Evolutionary conservation across 1,140 invertebrate species (phyloP).

Genomic region (Oscheius sp.): DNA sequence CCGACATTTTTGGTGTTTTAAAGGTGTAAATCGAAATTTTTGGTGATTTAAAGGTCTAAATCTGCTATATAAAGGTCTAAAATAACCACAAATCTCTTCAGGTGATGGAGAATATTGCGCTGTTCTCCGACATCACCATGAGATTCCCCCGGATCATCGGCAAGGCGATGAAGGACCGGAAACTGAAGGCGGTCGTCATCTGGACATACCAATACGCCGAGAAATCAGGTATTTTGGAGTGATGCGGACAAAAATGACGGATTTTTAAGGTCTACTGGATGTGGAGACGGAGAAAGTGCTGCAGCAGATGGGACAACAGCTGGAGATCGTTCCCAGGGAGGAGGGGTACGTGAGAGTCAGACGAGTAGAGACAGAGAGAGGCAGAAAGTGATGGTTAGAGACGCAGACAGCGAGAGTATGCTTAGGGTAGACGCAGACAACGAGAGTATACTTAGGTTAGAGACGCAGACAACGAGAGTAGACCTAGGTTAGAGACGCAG

Average conservation of each 20-base stretch:
- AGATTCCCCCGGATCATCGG: conserved; percentile 14
- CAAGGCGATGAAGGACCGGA: conserved; percentile 25
- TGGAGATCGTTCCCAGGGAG: conserved; percentile 12
- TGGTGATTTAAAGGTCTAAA: background rate
- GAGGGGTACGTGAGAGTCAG: background rate
- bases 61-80: background rate
- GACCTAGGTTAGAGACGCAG: too few relatives aligned
- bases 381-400: too few relatives aligned
- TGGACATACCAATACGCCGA: conserved; percentile 28
- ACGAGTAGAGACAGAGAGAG: background rate
- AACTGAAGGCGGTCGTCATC: conserved; percentile 21
- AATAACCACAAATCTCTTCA: conserved; percentile 8
- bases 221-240: conserved; percentile 14
- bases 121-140: conserved; percentile 19
- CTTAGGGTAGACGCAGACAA: too few relatives aligned
- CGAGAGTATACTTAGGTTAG: too few relatives aligned
- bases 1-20: too few relatives aligned
- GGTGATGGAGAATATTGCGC: conserved; percentile 16
- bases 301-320: conserved; percentile 25
- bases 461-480: too few relatives aligned
- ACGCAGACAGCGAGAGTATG: too few relatives aligned
- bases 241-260: background rate
- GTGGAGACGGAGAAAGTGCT: conserved; percentile 10
- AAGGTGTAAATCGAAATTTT: background rate
- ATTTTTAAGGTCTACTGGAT: conserved; percentile 11